Base-by-base conservation (phyloP, 2,888 invertebrate species). In the Xylota sylvarum region DNA sequence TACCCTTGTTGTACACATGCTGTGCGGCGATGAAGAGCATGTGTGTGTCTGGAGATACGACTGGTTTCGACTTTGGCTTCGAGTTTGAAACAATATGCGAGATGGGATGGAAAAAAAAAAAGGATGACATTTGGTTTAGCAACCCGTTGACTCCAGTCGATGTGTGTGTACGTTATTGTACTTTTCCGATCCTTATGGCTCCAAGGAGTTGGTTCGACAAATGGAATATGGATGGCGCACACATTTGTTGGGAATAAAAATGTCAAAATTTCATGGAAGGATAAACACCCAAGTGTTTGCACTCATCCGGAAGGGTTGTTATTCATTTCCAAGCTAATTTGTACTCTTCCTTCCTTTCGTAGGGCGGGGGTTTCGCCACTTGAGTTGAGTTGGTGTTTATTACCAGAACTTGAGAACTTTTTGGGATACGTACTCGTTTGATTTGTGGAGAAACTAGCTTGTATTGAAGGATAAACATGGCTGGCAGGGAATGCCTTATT, bases 201-300 rank as follows among this genome's bases (percentile, higher is more conserved):
- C 12, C 40, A 6, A 27, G 40, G 60, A 43, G 43, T 58, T 23
- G 43, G 9, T 40, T 12, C 23, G 17, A 19, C 48, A 9, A 48
- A 27, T 6, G 19, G 12, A 40, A 10, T 56, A 37, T 35, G 23
- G 19, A 14, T n/a, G n/a, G 55, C 23, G 4, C 14, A 55, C 40
- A 32, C 46, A 32, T 37, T 40, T 50, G 58, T 64, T 52, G 30
- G 46, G 65, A 67, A 67, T 37, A n/a, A 19, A 73, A 78, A 65
- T 78, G 60, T 73, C 60, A 78, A 78, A 83, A 83, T 55, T 78
- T 46, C 52, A 83, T 60, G 52, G 62, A 55, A 62, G 62, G 35
- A 64, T 78, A 50, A 58, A 46, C 46, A 72, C 46, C 55, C 40
- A 23, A 56, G 78, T 32, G 46, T 37, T 64, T 72, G 65, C 72